These are phyloP conservation scores for Atherinomorus stipes DNA, from an alignment of 2,113 vertebrate genomes.

Conservation along the genomic window DNA sequence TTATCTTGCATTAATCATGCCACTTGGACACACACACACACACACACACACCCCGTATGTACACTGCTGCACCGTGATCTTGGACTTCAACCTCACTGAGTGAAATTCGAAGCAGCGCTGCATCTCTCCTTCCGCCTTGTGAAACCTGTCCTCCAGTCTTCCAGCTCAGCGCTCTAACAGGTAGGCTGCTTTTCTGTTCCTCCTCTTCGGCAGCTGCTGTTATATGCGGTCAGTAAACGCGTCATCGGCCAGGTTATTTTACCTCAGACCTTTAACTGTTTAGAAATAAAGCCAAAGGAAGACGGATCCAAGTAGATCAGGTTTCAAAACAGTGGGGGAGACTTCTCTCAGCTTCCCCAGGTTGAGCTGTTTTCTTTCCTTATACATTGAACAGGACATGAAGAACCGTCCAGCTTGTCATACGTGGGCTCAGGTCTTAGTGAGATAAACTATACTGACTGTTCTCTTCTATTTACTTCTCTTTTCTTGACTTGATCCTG, in stretches of 20 bases:
- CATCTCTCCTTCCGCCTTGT: constrained; percentile 53
- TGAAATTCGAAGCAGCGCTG: constrained; percentile 66
- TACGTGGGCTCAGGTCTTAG: not conserved
- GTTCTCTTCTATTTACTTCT: not conserved
- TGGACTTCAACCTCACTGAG: constrained; percentile 78
- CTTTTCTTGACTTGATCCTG: not conserved
- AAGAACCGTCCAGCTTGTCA: not conserved
- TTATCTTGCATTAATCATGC: constrained; percentile 55
- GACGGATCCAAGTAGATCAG: constrained; percentile 1
- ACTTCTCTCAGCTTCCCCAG: not conserved
- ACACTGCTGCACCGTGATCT: constrained; percentile 32
- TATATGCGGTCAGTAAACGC: not conserved
- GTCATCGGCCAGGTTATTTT: not conserved
- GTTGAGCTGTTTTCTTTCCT: not conserved
- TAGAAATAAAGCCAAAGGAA: not conserved
- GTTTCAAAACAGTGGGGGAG: constrained; percentile 3
- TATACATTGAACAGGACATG: not conserved
- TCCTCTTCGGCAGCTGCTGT: not conserved
- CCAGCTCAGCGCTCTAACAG: constrained; percentile 31
- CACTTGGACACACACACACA: constrained; percentile 6
- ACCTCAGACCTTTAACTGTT: not conserved
- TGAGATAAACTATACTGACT: not conserved
- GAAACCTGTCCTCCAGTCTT: constrained; percentile 18
- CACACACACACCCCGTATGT: constrained; percentile 19
- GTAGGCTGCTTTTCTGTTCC: constrained; percentile 43